Conservation (phyloP, 2,888 invertebrate species). For the Scrobipalpa costella region DNA sequence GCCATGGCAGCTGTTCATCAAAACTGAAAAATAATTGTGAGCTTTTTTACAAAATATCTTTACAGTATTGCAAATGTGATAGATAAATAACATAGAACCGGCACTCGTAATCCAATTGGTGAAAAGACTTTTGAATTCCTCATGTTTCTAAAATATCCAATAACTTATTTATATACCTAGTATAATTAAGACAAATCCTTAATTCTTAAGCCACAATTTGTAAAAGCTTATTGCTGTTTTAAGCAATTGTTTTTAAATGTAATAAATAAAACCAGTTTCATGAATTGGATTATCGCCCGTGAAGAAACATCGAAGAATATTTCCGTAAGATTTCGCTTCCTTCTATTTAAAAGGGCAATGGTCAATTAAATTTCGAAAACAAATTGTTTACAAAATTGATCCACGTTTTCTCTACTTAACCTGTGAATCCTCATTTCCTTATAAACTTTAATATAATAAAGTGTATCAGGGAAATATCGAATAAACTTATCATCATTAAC, state of each 20-base stretch:
- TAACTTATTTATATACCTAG: conserved; percentile 48
- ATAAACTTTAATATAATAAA: background rate
- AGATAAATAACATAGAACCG: conserved; percentile 37
- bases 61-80: conserved; percentile 58
- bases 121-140: conserved; percentile 42
- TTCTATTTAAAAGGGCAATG: conserved; percentile 37
- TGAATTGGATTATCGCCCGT: conserved; percentile 60
- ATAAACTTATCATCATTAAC: too few species aligned
- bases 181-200: conserved; percentile 51
- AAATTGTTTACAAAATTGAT: conserved; percentile 29
- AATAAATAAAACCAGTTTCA: conserved; percentile 46
- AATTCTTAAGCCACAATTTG: conserved; percentile 38
- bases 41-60: conserved; percentile 74
- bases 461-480: too few species aligned
- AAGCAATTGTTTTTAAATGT: conserved; percentile 58
- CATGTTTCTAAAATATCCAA: conserved; percentile 45
- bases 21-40: conserved; percentile 58
- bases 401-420: background rate
- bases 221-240: conserved; percentile 65
- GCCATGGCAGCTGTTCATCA: conserved; percentile 36
- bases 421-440: background rate
- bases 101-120: conserved; percentile 50
- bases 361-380: conserved; percentile 29
- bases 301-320: conserved; percentile 53
- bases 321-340: conserved; percentile 22